A percentile compares a stretch with the other conserved stretches of the same genome.
These are phyloP conservation scores for Hiodon tergisus DNA, from an alignment of 2,113 vertebrate species.

Conservation along the genomic window DNA sequence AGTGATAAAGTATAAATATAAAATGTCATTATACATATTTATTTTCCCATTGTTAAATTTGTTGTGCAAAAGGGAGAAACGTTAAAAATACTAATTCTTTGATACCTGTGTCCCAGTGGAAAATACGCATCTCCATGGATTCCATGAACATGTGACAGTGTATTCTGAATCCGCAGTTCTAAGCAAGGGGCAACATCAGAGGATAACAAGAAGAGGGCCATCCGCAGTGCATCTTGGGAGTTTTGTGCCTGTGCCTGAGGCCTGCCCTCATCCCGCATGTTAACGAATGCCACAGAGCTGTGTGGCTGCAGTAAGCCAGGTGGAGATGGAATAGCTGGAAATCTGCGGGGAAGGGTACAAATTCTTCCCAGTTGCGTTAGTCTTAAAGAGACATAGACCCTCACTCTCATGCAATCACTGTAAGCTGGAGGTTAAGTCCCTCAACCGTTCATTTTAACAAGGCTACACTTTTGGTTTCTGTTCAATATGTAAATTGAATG, in stretches of 20 bases:
- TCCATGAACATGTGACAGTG: not conserved
- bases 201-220: not conserved
- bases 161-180: too few species aligned
- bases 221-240: slow-evolving; percentile 25
- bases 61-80: too few species aligned
- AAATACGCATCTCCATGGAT: not conserved
- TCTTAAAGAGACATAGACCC: slow-evolving; percentile 18
- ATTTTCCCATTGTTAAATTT: too few species aligned
- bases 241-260: slow-evolving; percentile 39
- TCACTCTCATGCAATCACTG: not conserved
- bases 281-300: slow-evolving; percentile 21
- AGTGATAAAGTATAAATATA: too few species aligned
- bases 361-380: not conserved
- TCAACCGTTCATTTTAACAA: not conserved
- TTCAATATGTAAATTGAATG: too few species aligned
- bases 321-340: slow-evolving; percentile 41
- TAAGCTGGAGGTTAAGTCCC: not conserved
- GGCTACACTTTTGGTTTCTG: too few species aligned
- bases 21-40: too few species aligned
- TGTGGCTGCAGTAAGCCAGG: slow-evolving; percentile 34
- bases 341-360: slow-evolving; percentile 23
- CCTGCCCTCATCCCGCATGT: slow-evolving; percentile 20
- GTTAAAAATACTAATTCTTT: not conserved
- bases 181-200: not conserved
- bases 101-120: too few species aligned